Evolutionary conservation across 2,113 vertebrate species (phyloP).

Genomic region (Pseudonaja textilis): DNA sequence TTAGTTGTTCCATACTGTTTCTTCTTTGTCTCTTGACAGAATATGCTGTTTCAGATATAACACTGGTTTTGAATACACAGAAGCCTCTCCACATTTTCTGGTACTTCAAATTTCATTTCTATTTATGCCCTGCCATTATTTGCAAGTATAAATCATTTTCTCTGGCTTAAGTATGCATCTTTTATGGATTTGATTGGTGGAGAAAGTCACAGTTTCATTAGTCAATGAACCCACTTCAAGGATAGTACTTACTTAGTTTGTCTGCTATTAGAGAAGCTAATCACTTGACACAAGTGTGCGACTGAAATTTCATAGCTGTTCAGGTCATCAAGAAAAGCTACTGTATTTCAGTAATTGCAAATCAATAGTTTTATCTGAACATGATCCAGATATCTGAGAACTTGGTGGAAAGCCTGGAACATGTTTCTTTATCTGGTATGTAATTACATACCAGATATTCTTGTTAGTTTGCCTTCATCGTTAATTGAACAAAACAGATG

Average conservation of each 20-base stretch:
- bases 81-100: neutral
- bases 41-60: neutral
- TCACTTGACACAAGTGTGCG: neutral
- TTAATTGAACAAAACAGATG: neutral
- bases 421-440: neutral
- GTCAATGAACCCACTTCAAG: neutral
- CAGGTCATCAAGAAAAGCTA: neutral
- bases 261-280: neutral
- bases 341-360: slow-evolving; percentile 2
- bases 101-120: neutral
- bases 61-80: neutral
- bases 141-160: neutral
- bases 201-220: neutral
- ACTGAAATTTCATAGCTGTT: neutral
- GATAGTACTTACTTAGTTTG: neutral
- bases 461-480: neutral
- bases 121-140: too few relatives aligned
- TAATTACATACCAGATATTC: neutral
- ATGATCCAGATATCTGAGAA: slow-evolving; percentile 13
- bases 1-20: neutral
- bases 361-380: slow-evolving; percentile 6
- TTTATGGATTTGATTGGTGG: neutral
- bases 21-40: neutral
- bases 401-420: neutral
- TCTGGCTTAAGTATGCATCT: neutral